Evolutionary conservation across 2,113 vertebrate genomes (phyloP).

Genomic region (Phoenicopterus ruber): DNA sequence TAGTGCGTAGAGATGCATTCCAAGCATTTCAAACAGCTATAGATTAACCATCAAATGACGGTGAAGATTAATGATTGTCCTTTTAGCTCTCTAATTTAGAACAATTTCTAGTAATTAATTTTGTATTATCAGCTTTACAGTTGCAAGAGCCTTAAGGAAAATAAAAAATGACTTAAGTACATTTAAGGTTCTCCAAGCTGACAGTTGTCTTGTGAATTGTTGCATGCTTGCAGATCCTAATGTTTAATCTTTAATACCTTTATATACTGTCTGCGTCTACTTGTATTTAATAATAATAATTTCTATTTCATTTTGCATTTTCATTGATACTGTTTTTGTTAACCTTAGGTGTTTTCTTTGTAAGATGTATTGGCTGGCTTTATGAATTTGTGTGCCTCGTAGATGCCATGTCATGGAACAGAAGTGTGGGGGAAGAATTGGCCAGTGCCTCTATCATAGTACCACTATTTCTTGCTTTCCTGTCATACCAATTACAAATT

Average conservation of each 20-base stretch:
- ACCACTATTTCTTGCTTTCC: background rate
- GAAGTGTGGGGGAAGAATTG: background rate
- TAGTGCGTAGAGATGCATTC: conserved; percentile 79
- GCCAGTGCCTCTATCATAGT: accelerated
- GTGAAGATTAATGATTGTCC: conserved; percentile 92
- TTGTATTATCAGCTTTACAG: conserved; percentile 88
- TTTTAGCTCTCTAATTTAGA: conserved; percentile 95
- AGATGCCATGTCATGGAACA: background rate
- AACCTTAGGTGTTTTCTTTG: background rate
- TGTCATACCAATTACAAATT: background rate
- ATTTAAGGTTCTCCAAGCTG: conserved; percentile 21
- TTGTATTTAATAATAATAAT: background rate
- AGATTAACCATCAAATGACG: conserved; percentile 91
- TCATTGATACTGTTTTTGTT: background rate
- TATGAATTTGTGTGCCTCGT: background rate
- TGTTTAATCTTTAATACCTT: background rate
- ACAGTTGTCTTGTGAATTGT: conserved; percentile 20
- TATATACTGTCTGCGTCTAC: background rate
- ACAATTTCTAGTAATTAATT: conserved; percentile 98
- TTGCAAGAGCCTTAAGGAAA: conserved; percentile 81
- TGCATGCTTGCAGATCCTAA: background rate
- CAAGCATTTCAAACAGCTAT: conserved; percentile 82
- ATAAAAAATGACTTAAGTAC: conserved; percentile 47
- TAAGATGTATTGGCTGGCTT: background rate
- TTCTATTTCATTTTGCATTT: background rate